Base-by-base conservation (phyloP, 2,797 vertebrate genomes). In the Mormyrus hasselquistii region DNA sequence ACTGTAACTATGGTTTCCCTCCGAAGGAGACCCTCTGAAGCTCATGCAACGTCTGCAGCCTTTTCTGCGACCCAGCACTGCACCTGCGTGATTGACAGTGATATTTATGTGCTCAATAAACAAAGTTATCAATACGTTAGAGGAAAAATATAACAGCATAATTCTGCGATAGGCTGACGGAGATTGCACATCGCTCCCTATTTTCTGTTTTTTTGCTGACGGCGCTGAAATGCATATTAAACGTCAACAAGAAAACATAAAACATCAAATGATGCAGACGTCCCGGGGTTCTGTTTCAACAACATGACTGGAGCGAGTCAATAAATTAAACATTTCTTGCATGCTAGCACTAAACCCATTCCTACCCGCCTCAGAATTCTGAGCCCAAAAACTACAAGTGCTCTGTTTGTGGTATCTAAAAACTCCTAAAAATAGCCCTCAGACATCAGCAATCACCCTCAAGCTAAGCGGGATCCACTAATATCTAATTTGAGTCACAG, bases 101-200 rank as follows among this genome's bases (percentile, higher is more conserved):
- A 89, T 88, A 83, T 88, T 62, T 89, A 83, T 69, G 73, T 34
- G 69, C 85, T 89, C 57, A 89, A 89, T 88, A 83, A 88, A 53
- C 73, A 88, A 82, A 29, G 73, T 65, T 88, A 84, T 88, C 86
- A 83, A 87, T 88, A 59, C 44, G 55, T 89, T 79, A 34, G 50
- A 44, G 83, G 52, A 49, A 10, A 83, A 89, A 83, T 89, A 89
- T 44, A 22, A 55, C 44, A 76, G 34, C 84, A 89, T 86, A 88
- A 88, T 83, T 87, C 52, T 34, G 52, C 8, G 41, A 55, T 52
- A 9, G 73, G 86, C 41, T 9, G 57, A 52, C 47, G 29, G 87
- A 88, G 29, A 89, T n/a, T n/a, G 53, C 86, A 82, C 62, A 8
- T 29, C 49, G 57, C 84, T 52, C 38, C 38, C 34, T 79, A n/a